Percentiles rank a stretch among this genome's conserved stretches.
These are phyloP conservation scores for Drosophila rubida DNA, from an alignment of 2,888 invertebrate species.

Conservation along the genomic window DNA sequence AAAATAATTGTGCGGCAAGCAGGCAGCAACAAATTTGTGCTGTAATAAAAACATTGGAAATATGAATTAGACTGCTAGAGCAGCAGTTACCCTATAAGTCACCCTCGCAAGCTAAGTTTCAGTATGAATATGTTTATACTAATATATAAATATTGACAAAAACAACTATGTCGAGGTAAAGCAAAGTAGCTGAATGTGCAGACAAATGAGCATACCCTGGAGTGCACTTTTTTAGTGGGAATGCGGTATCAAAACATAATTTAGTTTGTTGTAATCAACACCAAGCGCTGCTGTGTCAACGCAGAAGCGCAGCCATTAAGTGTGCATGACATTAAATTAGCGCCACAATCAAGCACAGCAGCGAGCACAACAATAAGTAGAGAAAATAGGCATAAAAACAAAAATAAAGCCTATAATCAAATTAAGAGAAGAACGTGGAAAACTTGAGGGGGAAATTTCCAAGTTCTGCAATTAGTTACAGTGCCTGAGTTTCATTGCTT, in stretches of 20 bases:
- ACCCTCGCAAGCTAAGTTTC: background rate
- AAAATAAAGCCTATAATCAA: slow-evolving; percentile 70
- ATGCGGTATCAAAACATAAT: slow-evolving; percentile 32
- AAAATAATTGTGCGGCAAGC: slow-evolving; percentile 56
- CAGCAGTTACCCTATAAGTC: background rate
- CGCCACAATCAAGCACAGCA: slow-evolving; percentile 58
- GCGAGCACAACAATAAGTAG: slow-evolving; percentile 7
- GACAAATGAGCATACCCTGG: background rate
- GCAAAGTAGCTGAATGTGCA: no score
- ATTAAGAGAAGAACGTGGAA: slow-evolving; percentile 58
- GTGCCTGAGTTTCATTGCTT: slow-evolving; percentile 56
- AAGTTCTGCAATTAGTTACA: slow-evolving; percentile 69
- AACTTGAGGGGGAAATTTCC: slow-evolving; percentile 38
- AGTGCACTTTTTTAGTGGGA: no score
- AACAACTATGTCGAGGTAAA: no score
- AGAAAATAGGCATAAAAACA: slow-evolving; percentile 28
- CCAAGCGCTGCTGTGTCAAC: slow-evolving; percentile 33
- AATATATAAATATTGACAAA: no score
- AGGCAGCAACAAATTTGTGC: slow-evolving; percentile 45
- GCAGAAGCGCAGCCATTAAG: slow-evolving; percentile 50
- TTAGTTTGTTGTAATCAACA: slow-evolving; percentile 71
- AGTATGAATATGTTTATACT: no score
- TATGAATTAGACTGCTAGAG: background rate
- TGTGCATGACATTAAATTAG: slow-evolving; percentile 76
- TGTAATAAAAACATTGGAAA: slow-evolving; percentile 53